A percentile compares a stretch with the other conserved stretches of the same genome.
phyloP scores from a whole-genome alignment of 1,140 invertebrate species.

The Camponotus vicinus region DNA sequence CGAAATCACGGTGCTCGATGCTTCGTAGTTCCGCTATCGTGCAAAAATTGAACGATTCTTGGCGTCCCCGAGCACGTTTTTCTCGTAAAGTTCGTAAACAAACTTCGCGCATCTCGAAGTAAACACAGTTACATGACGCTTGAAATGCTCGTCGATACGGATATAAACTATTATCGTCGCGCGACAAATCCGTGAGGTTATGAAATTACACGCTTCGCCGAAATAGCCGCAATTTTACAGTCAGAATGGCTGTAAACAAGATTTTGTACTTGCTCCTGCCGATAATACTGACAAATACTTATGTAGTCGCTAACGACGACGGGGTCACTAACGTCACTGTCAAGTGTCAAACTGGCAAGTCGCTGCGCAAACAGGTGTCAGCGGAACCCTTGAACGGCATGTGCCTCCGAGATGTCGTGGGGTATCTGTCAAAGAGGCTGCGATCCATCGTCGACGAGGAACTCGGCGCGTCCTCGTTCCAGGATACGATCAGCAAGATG shows the following conservation, averaged over 20 bases:
- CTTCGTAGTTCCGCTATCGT: no score
- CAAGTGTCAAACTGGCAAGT: slow-evolving; percentile 80
- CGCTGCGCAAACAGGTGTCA: slow-evolving; percentile 81
- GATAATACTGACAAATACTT: slow-evolving; percentile 28
- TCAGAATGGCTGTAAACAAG: slow-evolving; percentile 19
- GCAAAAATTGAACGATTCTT: no score
- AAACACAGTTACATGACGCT: no score
- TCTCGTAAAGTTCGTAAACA: no score
- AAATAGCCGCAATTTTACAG: background rate
- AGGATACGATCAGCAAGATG: slow-evolving; percentile 80
- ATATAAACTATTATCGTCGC: background rate
- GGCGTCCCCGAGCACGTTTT: no score
- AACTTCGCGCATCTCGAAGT: no score
- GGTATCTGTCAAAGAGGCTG: slow-evolving; percentile 79
- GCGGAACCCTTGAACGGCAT: slow-evolving; percentile 80
- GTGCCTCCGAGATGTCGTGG: slow-evolving; percentile 82
- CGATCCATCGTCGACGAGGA: slow-evolving; percentile 80
- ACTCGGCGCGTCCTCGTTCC: slow-evolving; percentile 81
- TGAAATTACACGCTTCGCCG: background rate
- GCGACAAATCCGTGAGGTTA: slow-evolving; percentile 63
- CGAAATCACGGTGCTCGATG: no score
- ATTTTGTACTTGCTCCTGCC: slow-evolving; percentile 23
- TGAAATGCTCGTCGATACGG: no score
- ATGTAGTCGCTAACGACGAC: background rate
- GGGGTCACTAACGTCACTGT: background rate